These are phyloP conservation scores for Trachythela sp. DNA, from an alignment of 64 coral and sea anemone species.

Conservation along the genomic window DNA sequence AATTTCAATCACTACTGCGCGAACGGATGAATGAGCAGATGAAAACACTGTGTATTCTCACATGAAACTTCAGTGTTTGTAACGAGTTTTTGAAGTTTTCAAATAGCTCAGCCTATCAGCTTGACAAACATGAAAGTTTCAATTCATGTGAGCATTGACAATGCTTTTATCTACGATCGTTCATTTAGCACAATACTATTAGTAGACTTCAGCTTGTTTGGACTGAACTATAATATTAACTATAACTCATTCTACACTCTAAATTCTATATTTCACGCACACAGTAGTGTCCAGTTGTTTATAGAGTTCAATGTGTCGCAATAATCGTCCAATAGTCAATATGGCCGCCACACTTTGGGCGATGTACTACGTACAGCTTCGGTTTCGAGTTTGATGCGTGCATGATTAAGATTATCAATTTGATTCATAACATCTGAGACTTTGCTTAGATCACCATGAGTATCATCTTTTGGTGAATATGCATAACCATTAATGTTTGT, in stretches of 20 bases:
- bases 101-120: too few relatives aligned
- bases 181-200: too few relatives aligned
- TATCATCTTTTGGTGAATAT: neutral
- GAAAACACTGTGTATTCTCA: too few relatives aligned
- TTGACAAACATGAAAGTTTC: too few relatives aligned
- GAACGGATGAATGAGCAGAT: too few relatives aligned
- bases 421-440: conserved; percentile 17
- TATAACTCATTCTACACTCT: neutral
- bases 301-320: neutral
- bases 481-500: neutral
- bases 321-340: neutral
- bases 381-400: conserved; percentile 9
- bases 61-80: too few relatives aligned
- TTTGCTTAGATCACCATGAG: neutral
- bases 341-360: conserved; percentile 5
- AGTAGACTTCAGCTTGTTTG: too few relatives aligned
- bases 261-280: neutral
- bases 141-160: too few relatives aligned
- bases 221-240: neutral
- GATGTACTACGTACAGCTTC: neutral
- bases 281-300: neutral
- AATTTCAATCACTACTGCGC: neutral
- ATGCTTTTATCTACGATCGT: too few relatives aligned
- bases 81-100: too few relatives aligned
- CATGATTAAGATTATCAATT: neutral